A percentile compares a stretch with the other conserved stretches of the same genome.
These are phyloP conservation scores for Augiades crinisus DNA, from an alignment of 2,888 invertebrate species.

Conservation along the genomic window DNA sequence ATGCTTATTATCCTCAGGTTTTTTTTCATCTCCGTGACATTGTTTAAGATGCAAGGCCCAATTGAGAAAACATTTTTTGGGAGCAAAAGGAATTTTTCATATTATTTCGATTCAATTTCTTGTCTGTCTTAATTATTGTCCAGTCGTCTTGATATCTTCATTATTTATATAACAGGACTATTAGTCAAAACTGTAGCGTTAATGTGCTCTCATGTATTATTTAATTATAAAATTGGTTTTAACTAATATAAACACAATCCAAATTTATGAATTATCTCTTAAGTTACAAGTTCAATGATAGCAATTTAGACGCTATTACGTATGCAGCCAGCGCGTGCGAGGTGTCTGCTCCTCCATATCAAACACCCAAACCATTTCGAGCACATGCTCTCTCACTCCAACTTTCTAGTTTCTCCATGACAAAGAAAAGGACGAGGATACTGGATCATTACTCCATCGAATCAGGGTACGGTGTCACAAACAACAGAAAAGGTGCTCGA, in stretches of 20 bases:
- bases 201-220: too few species aligned
- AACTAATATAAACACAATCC: constrained; percentile 22
- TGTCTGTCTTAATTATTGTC: too few species aligned
- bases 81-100: too few species aligned
- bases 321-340: constrained; percentile 60
- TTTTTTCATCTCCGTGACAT: too few species aligned
- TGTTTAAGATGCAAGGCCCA: too few species aligned
- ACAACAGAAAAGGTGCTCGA: constrained; percentile 74
- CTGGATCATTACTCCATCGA: constrained; percentile 60
- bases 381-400: constrained; percentile 45
- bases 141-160: too few species aligned
- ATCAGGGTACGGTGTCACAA: constrained; percentile 78
- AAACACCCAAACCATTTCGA: constrained; percentile 54
- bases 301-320: constrained; percentile 55
- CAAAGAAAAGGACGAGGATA: constrained; percentile 49
- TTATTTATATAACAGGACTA: too few species aligned
- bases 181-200: too few species aligned
- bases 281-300: constrained; percentile 71
- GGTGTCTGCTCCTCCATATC: constrained; percentile 64
- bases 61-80: too few species aligned
- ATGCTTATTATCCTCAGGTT: too few species aligned
- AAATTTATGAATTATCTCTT: constrained; percentile 56
- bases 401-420: constrained; percentile 33
- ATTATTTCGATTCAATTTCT: too few species aligned
- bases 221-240: too few species aligned